Conservation (phyloP, 2,888 invertebrate species). For the Cephus sareptanus region DNA sequence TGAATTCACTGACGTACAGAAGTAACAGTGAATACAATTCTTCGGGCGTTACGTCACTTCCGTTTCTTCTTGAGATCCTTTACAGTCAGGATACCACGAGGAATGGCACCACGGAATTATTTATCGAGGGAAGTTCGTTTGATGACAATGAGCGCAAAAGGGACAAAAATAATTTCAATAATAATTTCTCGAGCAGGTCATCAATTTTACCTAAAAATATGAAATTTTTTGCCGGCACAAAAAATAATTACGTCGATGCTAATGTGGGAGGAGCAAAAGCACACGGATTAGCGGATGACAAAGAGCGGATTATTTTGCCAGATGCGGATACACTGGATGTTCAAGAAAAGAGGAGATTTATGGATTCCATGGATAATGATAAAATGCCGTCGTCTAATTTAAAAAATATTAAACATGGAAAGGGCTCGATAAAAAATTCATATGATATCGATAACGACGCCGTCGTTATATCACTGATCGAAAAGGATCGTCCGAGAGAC, state of each 20-base stretch:
- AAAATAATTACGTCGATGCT: background rate
- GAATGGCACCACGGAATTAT: constrained; percentile 15
- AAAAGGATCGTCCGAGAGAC: background rate
- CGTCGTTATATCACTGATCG: background rate
- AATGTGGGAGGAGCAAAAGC: background rate
- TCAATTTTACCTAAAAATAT: background rate
- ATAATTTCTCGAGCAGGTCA: background rate
- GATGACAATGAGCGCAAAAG: background rate
- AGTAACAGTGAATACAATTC: background rate
- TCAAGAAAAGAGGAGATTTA: background rate
- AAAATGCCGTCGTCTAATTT: background rate
- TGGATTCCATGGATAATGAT: background rate
- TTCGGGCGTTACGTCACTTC: background rate
- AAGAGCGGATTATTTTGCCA: background rate
- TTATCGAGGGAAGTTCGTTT: background rate
- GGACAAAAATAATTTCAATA: background rate
- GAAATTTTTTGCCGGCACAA: background rate
- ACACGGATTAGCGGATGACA: background rate
- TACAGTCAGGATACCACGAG: constrained; percentile 17
- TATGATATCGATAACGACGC: background rate
- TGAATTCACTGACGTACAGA: background rate
- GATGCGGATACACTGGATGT: background rate
- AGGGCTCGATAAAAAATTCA: background rate
- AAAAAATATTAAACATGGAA: background rate
- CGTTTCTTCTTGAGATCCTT: background rate